These are phyloP conservation scores for Melinaea marsaeus DNA, from an alignment of 2,888 invertebrate genomes.

Conservation along the genomic window DNA sequence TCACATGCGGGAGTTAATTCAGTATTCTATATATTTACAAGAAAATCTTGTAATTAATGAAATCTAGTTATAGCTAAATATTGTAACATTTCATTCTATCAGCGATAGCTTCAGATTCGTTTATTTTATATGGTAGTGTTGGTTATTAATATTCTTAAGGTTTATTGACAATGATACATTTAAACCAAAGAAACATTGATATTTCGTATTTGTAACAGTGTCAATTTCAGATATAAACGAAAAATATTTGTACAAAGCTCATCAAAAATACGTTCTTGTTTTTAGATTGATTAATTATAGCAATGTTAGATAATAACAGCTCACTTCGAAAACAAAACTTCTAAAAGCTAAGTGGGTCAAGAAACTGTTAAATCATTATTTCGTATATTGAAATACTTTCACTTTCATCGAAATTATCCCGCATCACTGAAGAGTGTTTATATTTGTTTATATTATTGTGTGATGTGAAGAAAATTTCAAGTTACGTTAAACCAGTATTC, in stretches of 20 bases:
- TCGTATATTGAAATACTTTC: no score
- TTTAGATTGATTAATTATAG: no score
- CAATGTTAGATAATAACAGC: not conserved
- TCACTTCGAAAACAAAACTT: not conserved
- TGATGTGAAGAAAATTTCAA: no score
- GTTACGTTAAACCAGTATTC: no score
- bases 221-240: no score
- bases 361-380: not conserved
- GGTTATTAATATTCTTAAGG: no score
- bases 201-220: not conserved
- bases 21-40: constrained; percentile 18
- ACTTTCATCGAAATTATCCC: not conserved
- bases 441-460: no score
- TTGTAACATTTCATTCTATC: constrained; percentile 5
- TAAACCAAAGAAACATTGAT: not conserved
- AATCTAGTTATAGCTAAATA: constrained; percentile 18
- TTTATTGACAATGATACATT: not conserved
- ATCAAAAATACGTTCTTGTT: no score
- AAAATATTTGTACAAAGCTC: no score
- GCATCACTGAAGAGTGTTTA: not conserved
- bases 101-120: no score
- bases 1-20: constrained; percentile 20
- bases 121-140: no score
- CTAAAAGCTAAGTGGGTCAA: not conserved
- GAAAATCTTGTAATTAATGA: constrained; percentile 18